A percentile compares a stretch with the other conserved stretches of the same genome.
Evolutionary conservation across 2,797 vertebrate species (phyloP).

Genomic region (Kryptopterus vitreolus): DNA sequence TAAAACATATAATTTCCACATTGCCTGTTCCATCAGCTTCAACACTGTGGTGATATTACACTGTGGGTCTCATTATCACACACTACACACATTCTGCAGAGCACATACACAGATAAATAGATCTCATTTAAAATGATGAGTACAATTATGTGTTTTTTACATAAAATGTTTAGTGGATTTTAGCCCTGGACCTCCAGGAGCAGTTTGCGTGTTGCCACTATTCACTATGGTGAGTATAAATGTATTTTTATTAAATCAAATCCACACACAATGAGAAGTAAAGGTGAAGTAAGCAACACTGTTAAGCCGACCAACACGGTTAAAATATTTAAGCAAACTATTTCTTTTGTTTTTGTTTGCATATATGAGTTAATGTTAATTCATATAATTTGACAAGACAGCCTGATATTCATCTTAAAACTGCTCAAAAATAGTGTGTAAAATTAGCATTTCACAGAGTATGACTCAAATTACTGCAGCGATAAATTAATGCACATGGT

Average conservation of each 20-base stretch:
- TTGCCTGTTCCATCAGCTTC: constrained; percentile 36
- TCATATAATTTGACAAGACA: not conserved
- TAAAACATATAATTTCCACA: constrained; percentile 29
- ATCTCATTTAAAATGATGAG: constrained; percentile 42
- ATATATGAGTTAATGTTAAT: not conserved
- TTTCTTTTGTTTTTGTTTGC: constrained; percentile 2
- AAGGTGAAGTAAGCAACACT: not conserved
- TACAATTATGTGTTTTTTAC: constrained; percentile 27
- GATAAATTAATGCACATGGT: not conserved
- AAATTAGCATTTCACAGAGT: not conserved
- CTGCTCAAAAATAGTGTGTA: not conserved
- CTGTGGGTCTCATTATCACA: constrained; percentile 38
- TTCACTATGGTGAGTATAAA: constrained; percentile 1
- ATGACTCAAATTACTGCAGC: not conserved
- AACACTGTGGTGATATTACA: constrained; percentile 35
- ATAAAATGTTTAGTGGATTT: constrained; percentile 22
- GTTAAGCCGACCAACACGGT: not conserved
- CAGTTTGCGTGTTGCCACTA: not conserved
- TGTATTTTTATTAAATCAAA: constrained; percentile 1
- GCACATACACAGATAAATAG: constrained; percentile 46
- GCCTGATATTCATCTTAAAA: not conserved
- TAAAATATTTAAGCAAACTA: not conserved
- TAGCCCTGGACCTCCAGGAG: not conserved
- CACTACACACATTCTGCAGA: constrained; percentile 29
- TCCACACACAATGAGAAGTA: not conserved